Base-by-base conservation (phyloP, 2,113 vertebrate species). In the Marcusenius ussheri region DNA sequence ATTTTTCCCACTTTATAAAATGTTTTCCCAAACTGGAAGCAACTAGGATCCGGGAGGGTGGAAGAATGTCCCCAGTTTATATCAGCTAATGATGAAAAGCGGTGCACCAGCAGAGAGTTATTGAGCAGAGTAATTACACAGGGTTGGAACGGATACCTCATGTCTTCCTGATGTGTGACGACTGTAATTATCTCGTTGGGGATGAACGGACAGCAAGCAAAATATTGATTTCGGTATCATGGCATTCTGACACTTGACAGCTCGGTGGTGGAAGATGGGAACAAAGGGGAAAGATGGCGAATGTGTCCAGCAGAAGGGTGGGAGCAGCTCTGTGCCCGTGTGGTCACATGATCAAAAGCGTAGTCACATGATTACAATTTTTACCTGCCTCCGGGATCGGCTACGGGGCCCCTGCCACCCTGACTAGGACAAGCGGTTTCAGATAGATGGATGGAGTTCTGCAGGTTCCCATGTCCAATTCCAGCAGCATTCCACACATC, bases 121-220 rank as follows among this genome's bases (percentile, higher is more conserved):
- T 92, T 86, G 88, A 92, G 91, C 88, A 92, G 93, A 90, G 84
- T 91, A 94, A 94, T 92, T 94, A 93, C 90, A 5, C 91, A 90
- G 92, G 88, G 85, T 92, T 93, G 88, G 91, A 94, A 91, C 70
- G 93, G 92, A 90, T 91, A 92, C 47, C 90, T 90, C 83, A 93
- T 92, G 58, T 91, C 89, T 93, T 93, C 91, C 90, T 58, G 89
- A 89, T 89, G 91, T 90, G 50, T 91, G 42, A 92, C 91, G 91
- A 93, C 92, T 92, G 66, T 93, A 93, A 93, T 93, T 91, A 92
- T 94, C 91, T 93, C 91, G 93, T 93, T 92, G 89, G 91, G 93
- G 91, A 92, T 92, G 90, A 74, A 93, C 93, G 90, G 94, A 91
- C 83, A 91, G 1, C 90, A 92, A 90, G 91, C 89, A 90, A 93